A percentile compares a stretch with the other conserved stretches of the same genome.
These are phyloP conservation scores for Pristionchus entomophagus DNA, from an alignment of 2,888 invertebrate species.

Conservation along the genomic window DNA sequence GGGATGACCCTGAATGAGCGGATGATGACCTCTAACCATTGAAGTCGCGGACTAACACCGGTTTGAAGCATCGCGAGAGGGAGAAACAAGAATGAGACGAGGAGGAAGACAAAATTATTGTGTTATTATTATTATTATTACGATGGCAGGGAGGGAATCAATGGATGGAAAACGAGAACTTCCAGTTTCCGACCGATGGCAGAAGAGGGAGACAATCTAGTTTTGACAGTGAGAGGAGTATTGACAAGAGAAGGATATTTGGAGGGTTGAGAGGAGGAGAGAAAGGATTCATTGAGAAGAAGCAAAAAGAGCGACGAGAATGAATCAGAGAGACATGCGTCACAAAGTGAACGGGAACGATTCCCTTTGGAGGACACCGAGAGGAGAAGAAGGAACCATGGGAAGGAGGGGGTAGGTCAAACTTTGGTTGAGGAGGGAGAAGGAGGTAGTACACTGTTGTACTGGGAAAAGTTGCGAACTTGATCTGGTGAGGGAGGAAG, in stretches of 20 bases:
- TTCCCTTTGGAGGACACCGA: neutral
- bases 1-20: slow-evolving; percentile 5
- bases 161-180: slow-evolving; percentile 23
- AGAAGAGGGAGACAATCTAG: neutral
- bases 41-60: slow-evolving; percentile 14
- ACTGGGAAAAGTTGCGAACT: neutral
- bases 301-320: neutral
- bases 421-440: neutral
- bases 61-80: slow-evolving; percentile 49
- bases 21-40: neutral
- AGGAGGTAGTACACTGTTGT: neutral
- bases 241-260: slow-evolving; percentile 51
- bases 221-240: slow-evolving; percentile 11
- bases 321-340: neutral
- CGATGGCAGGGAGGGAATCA: neutral
- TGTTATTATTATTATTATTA: slow-evolving; percentile 4
- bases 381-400: neutral
- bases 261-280: slow-evolving; percentile 47
- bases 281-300: slow-evolving; percentile 35
- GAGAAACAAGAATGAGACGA: slow-evolving; percentile 50
- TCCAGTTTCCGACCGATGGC: slow-evolving; percentile 47
- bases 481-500: slow-evolving; percentile 8
- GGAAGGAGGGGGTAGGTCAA: neutral
- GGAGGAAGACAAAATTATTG: slow-evolving; percentile 40
- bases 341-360: neutral